Evolutionary conservation across 2,888 invertebrate species (phyloP).

Genomic region (Ophion ventricosus): DNA sequence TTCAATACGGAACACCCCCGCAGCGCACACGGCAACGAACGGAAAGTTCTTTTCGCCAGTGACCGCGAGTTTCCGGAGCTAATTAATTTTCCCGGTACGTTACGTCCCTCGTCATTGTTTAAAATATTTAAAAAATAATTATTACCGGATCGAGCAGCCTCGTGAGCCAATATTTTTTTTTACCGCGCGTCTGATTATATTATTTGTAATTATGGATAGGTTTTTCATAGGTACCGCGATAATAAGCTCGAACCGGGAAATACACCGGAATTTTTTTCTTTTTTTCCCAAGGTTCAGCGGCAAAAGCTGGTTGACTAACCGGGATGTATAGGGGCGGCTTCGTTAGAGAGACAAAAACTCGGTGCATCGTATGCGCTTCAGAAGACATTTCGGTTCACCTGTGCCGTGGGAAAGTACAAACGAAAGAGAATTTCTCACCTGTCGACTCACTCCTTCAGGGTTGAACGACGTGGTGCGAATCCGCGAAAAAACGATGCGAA

Average conservation of each 20-base stretch:
- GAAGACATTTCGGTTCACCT: slow-evolving; percentile 44
- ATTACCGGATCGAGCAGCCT: slow-evolving; percentile 36
- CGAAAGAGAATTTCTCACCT: slow-evolving; percentile 35
- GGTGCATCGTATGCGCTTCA: neutral
- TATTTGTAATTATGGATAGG: slow-evolving; percentile 50
- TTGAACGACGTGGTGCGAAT: slow-evolving; percentile 25
- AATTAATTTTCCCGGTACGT: slow-evolving; percentile 60
- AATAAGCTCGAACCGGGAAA: slow-evolving; percentile 33
- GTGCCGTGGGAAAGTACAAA: slow-evolving; percentile 38
- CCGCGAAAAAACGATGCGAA: slow-evolving; percentile 14
- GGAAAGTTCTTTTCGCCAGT: slow-evolving; percentile 48
- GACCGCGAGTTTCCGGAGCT: slow-evolving; percentile 54
- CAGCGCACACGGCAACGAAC: slow-evolving; percentile 6
- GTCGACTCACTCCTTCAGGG: slow-evolving; percentile 17
- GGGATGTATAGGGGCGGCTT: neutral
- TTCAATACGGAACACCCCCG: slow-evolving; percentile 16
- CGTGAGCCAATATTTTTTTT: neutral
- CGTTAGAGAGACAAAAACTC: slow-evolving; percentile 20
- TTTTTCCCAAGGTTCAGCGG: slow-evolving; percentile 11
- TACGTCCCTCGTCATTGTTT: neutral
- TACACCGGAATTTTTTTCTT: slow-evolving; percentile 9
- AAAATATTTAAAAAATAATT: slow-evolving; percentile 32
- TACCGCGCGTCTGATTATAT: slow-evolving; percentile 48
- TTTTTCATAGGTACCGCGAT: neutral
- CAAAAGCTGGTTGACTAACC: slow-evolving; percentile 28